These are phyloP conservation scores for Enteromius mattozi DNA, from an alignment of 2,797 vertebrate species.

Conservation along the genomic window DNA sequence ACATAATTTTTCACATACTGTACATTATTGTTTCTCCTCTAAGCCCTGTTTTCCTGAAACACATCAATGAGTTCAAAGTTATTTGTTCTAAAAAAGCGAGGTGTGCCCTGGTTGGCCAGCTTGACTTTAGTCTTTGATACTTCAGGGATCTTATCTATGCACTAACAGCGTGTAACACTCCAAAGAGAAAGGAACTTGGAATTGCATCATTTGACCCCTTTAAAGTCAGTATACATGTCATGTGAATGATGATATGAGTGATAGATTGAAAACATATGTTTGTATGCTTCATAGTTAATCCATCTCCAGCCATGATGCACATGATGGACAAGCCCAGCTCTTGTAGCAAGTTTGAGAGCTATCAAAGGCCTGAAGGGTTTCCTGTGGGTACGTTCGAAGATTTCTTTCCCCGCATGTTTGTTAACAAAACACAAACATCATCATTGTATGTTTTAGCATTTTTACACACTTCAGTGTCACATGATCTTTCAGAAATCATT, in stretches of 20 bases:
- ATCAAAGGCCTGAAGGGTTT: constrained; percentile 82
- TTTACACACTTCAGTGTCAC: background rate
- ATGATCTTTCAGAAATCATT: background rate
- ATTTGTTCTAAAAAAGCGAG: too few species aligned
- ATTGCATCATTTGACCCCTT: background rate
- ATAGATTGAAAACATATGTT: constrained; percentile 19
- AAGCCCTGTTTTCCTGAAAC: too few species aligned
- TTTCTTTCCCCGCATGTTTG: constrained; percentile 17
- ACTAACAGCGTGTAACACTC: too few species aligned
- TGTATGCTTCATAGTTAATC: constrained; percentile 69
- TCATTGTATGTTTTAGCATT: background rate
- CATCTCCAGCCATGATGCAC: constrained; percentile 81
- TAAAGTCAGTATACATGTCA: background rate
- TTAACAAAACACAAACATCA: background rate
- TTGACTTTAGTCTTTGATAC: too few species aligned
- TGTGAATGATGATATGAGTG: background rate
- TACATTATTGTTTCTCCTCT: too few species aligned
- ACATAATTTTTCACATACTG: too few species aligned
- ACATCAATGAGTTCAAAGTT: too few species aligned
- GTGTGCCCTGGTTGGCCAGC: too few species aligned
- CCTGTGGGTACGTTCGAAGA: constrained; percentile 77
- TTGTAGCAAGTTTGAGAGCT: constrained; percentile 81
- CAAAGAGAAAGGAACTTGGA: too few species aligned
- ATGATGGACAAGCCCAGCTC: constrained; percentile 84
- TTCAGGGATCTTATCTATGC: too few species aligned